A percentile compares a stretch with the other conserved stretches of the same genome.
phyloP scores from a whole-genome alignment of 2,888 invertebrate genomes.

The Zaprionus bogoriensis region DNA sequence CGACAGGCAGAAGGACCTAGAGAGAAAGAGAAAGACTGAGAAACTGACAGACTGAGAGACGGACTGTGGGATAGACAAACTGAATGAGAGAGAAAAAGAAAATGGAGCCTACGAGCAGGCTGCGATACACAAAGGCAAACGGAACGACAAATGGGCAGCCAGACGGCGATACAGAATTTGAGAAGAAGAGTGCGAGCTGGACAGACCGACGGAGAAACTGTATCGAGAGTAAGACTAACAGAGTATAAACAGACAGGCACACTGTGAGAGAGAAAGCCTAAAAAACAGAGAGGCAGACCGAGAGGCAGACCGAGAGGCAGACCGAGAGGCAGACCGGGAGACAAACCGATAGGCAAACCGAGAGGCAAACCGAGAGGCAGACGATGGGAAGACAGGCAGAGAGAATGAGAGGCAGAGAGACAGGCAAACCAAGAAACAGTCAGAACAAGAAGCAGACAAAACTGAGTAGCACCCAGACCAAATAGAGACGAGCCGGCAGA shows the following conservation, averaged over 20 bases:
- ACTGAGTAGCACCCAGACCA: not conserved
- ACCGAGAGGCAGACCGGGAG: not conserved
- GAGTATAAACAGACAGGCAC: not conserved
- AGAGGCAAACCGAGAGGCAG: not conserved
- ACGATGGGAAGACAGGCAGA: not conserved
- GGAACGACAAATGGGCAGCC: too few species aligned
- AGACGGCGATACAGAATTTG: too few species aligned
- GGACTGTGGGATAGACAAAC: not conserved
- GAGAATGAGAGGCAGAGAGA: not conserved
- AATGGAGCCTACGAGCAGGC: too few species aligned
- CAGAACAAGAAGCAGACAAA: not conserved
- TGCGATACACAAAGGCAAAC: too few species aligned
- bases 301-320: not conserved
- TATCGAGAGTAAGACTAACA: too few species aligned
- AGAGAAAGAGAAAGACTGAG: too few species aligned
- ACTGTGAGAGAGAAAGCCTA: not conserved
- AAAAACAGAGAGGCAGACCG: not conserved
- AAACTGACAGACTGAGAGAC: not conserved
- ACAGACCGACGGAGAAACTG: not conserved
- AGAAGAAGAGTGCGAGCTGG: too few species aligned
- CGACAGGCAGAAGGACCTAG: too few species aligned
- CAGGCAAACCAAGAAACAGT: not conserved
- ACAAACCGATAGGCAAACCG: not conserved
- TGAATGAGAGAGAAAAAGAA: not conserved
- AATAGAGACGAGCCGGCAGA: not conserved